A percentile compares a stretch with the other conserved stretches of the same genome.
phyloP scores from a whole-genome alignment of 2,113 vertebrate genomes.

The Pygoscelis adeliae region DNA sequence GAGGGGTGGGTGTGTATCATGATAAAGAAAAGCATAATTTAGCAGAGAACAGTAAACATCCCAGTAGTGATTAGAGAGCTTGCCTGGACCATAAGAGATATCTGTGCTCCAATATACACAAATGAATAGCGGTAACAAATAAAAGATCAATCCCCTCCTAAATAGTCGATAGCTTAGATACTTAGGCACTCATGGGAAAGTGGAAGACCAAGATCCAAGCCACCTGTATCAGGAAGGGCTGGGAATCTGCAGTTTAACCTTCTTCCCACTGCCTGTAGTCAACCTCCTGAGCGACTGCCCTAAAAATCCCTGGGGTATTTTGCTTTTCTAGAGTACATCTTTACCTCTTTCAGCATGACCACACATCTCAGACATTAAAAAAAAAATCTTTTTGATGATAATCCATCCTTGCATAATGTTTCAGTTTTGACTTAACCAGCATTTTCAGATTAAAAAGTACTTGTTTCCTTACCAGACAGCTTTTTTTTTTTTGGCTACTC shows the following conservation, averaged over 20 bases:
- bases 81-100: not conserved
- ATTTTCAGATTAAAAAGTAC: not conserved
- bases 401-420: not conserved
- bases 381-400: not conserved
- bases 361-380: not conserved
- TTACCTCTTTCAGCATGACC: not conserved
- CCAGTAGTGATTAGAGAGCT: not conserved
- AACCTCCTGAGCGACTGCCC: not conserved
- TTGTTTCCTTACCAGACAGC: not conserved
- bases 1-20: accelerated
- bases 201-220: not conserved
- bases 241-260: accelerated
- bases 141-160: not conserved
- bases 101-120: not conserved
- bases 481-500: not conserved
- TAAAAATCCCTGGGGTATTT: not conserved
- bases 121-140: not conserved
- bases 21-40: not conserved
- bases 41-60: not conserved
- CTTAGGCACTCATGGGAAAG: not conserved
- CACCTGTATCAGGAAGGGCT: not conserved
- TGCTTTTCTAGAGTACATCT: not conserved
- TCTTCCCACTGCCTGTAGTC: not conserved
- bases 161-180: not conserved
- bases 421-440: not conserved